These are phyloP conservation scores for Asobara japonica DNA, from an alignment of 1,140 invertebrate genomes.

Conservation along the genomic window DNA sequence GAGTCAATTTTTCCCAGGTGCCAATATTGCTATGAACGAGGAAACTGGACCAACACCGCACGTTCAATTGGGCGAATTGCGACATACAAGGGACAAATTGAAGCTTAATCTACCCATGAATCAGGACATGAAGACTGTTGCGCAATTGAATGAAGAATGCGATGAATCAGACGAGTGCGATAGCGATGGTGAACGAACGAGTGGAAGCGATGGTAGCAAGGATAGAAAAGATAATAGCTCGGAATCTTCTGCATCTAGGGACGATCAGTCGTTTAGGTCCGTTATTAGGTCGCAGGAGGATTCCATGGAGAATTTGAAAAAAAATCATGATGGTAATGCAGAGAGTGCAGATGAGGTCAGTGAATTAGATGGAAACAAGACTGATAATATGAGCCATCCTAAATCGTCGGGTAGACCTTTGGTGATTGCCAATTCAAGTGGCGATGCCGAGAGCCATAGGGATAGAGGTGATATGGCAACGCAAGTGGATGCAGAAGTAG, in stretches of 20 bases:
- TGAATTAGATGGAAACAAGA: conserved; percentile 10
- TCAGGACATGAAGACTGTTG: conserved; percentile 15
- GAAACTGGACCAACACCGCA: conserved; percentile 37
- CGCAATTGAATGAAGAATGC: conserved; percentile 8
- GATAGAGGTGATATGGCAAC: too few relatives aligned
- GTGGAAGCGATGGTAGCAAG: conserved; percentile 18
- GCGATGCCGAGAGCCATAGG: too few relatives aligned
- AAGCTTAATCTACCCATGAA: conserved; percentile 73
- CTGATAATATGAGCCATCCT: not conserved
- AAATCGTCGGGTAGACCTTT: conserved; percentile 26
- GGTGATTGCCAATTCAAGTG: not conserved
- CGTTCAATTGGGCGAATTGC: conserved; percentile 72
- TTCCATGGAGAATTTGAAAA: conserved; percentile 6
- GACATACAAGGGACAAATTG: conserved; percentile 77
- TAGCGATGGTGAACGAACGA: conserved; percentile 21
- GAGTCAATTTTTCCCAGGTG: conserved; percentile 79
- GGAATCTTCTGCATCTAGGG: conserved; percentile 35
- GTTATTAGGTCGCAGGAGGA: conserved; percentile 14
- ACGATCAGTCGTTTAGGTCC: conserved; percentile 25
- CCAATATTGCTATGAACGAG: conserved; percentile 42
- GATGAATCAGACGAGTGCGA: conserved; percentile 28
- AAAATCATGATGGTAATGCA: not conserved
- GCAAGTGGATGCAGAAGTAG: too few relatives aligned
- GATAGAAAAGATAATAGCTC: conserved; percentile 31
- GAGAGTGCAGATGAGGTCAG: conserved; percentile 23